phyloP scores from a whole-genome alignment of 92 coral and sea anemone genomes.

The Parazoanthus darwini region DNA sequence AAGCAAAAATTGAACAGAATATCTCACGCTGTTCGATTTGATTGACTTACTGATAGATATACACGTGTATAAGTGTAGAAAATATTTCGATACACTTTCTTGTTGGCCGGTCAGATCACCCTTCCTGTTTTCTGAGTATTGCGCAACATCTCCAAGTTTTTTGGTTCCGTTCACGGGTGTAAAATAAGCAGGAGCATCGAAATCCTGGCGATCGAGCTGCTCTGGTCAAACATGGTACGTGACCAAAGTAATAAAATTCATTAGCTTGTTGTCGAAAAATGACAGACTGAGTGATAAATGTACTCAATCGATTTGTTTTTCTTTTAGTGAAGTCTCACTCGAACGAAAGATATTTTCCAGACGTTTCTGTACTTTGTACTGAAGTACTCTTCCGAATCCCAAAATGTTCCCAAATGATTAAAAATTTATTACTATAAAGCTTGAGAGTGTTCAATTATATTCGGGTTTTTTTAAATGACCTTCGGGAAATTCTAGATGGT shows the following conservation, averaged over 20 bases:
- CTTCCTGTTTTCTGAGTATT: not conserved
- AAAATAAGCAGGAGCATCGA: not conserved
- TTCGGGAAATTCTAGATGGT: too few species aligned
- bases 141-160: not conserved
- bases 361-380: not conserved
- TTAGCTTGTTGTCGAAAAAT: not conserved
- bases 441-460: too few species aligned
- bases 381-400: not conserved
- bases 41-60: not conserved
- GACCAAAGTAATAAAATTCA: not conserved
- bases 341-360: not conserved
- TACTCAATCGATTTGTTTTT: too few species aligned
- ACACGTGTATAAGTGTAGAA: not conserved
- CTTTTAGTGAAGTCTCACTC: not conserved
- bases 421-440: not conserved
- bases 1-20: not conserved
- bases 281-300: not conserved
- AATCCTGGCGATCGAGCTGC: not conserved
- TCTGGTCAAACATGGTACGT: not conserved
- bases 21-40: not conserved
- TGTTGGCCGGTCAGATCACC: not conserved
- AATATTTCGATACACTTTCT: not conserved
- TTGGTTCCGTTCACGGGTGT: not conserved
- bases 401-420: not conserved
- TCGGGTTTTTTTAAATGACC: not conserved